Percentiles rank a stretch among this genome's conserved stretches.
Conservation (phyloP, 1,140 invertebrate genomes). For the Pinna nobilis region DNA sequence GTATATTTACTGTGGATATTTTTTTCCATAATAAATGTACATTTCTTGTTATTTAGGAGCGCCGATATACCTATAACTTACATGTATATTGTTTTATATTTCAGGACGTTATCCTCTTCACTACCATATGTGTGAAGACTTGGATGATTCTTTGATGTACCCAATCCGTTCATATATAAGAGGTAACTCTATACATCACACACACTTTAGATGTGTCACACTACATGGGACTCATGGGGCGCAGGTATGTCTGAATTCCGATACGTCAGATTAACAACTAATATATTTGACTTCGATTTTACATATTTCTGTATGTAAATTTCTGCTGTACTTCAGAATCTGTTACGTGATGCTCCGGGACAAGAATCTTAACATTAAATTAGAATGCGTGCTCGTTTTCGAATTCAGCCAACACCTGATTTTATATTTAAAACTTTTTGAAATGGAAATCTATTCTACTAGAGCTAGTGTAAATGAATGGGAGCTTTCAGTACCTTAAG, state of each 20-base stretch:
- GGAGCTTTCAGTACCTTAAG: too few species aligned
- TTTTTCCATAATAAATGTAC: neutral
- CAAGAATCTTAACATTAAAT: too few species aligned
- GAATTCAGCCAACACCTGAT: too few species aligned
- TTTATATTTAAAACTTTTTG: too few species aligned
- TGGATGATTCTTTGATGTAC: constrained; percentile 22
- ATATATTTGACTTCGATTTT: too few species aligned
- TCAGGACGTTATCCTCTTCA: constrained; percentile 56
- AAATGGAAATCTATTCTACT: too few species aligned
- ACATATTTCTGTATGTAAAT: too few species aligned
- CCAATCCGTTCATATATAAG: constrained; percentile 25
- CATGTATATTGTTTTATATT: neutral
- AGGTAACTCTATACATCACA: constrained; percentile 51
- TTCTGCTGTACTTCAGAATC: too few species aligned
- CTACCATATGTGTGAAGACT: constrained; percentile 54
- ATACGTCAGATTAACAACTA: too few species aligned
- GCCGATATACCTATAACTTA: neutral
- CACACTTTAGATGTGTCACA: constrained; percentile 50
- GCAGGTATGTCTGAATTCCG: constrained; percentile 25
- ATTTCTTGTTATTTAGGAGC: neutral
- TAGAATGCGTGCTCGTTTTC: neutral
- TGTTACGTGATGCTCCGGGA: too few species aligned
- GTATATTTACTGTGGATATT: neutral
- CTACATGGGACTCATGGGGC: constrained; percentile 53
- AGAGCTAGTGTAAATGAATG: too few species aligned